Evolutionary conservation across 2,797 vertebrate genomes (phyloP).

Genomic region (Lagodon rhomboides): DNA sequence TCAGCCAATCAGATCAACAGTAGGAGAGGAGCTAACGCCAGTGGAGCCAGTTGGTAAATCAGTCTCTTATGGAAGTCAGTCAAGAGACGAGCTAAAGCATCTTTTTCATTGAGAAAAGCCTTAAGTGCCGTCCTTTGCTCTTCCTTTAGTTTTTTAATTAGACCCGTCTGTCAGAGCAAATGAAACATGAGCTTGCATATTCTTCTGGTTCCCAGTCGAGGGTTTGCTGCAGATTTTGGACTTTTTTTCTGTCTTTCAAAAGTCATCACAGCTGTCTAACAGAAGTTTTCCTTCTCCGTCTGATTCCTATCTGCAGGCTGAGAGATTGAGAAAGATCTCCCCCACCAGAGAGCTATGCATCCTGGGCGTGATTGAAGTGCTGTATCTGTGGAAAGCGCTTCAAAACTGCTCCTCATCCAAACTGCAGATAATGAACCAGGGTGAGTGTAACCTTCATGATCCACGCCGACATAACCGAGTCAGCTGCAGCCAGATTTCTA

Average conservation of each 20-base stretch:
- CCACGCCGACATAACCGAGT: not conserved
- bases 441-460: slow-evolving; percentile 71
- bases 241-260: not conserved
- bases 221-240: not conserved
- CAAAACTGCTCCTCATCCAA: slow-evolving; percentile 96
- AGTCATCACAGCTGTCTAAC: not conserved
- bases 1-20: too few species aligned
- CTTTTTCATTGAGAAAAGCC: too few species aligned
- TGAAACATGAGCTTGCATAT: too few species aligned
- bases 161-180: too few species aligned
- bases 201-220: too few species aligned
- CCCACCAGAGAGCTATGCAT: slow-evolving; percentile 93
- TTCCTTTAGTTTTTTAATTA: too few species aligned
- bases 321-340: slow-evolving; percentile 91
- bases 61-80: too few species aligned
- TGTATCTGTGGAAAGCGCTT: slow-evolving; percentile 98
- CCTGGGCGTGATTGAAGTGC: slow-evolving; percentile 94
- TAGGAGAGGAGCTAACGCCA: too few species aligned
- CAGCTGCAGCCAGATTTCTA: not conserved
- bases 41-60: too few species aligned
- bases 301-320: slow-evolving; percentile 86
- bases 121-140: too few species aligned
- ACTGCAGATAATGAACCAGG: slow-evolving; percentile 98
- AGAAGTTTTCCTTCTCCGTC: not conserved
- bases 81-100: too few species aligned